These are phyloP conservation scores for Vollenhovia emeryi DNA, from an alignment of 1,140 invertebrate species.

Conservation along the genomic window DNA sequence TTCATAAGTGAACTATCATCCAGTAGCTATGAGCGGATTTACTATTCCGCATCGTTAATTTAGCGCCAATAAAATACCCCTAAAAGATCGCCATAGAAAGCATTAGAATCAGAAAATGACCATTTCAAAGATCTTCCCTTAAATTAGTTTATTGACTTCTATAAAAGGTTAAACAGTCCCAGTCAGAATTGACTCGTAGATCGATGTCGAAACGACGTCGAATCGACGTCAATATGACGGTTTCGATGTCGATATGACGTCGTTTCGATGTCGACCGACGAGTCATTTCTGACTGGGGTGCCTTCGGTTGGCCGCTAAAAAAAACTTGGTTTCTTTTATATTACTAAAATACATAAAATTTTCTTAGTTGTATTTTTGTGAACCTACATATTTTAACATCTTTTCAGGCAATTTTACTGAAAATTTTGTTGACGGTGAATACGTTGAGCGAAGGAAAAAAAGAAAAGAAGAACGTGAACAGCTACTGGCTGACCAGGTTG, in stretches of 20 bases:
- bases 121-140: background rate
- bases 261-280: too few relatives aligned
- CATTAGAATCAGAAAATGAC: background rate
- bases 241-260: too few relatives aligned
- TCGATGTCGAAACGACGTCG: too few relatives aligned
- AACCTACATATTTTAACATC: background rate
- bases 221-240: too few relatives aligned
- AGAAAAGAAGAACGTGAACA: background rate
- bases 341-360: background rate
- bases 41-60: slow-evolving; percentile 45
- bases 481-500: slow-evolving; percentile 50
- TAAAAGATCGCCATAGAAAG: too few relatives aligned
- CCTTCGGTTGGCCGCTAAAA: background rate
- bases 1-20: slow-evolving; percentile 59
- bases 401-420: background rate
- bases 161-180: too few relatives aligned
- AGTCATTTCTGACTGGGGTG: too few relatives aligned
- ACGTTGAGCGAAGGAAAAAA: background rate
- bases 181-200: too few relatives aligned
- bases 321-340: background rate
- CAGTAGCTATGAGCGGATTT: slow-evolving; percentile 39
- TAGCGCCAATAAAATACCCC: too few relatives aligned
- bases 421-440: background rate
- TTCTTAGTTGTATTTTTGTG: background rate
- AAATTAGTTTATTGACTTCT: background rate